Conservation (phyloP, 2,797 vertebrate species). For the Megalops cyprinoides region DNA sequence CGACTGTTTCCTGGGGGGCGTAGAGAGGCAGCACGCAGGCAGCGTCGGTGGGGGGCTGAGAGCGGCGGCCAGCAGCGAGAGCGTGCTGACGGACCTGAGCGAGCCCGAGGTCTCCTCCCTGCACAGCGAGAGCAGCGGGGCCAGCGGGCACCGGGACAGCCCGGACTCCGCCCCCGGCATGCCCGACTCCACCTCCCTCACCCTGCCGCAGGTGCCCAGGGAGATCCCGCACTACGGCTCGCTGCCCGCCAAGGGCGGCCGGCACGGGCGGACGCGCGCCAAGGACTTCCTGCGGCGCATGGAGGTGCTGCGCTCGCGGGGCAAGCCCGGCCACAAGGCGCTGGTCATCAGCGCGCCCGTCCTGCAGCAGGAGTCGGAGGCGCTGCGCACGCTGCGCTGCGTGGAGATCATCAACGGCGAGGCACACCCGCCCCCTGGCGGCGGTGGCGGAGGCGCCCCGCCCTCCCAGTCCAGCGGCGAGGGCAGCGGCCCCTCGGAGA, state of each 20-base stretch:
- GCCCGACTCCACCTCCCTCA: conserved; percentile 51
- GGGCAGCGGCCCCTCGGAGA: conserved; percentile 76
- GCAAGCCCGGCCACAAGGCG: conserved; percentile 72
- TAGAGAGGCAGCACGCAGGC: conserved; percentile 42
- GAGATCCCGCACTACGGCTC: conserved; percentile 68
- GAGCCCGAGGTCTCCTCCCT: conserved; percentile 93
- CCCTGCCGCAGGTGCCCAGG: conserved; percentile 50
- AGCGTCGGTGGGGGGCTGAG: conserved; percentile 70
- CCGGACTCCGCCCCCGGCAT: conserved; percentile 70
- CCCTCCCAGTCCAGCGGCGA: conserved; percentile 75
- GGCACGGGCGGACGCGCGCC: conserved; percentile 75
- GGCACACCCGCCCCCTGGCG: neutral
- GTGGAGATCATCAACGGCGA: conserved; percentile 82
- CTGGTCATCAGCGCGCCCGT: conserved; percentile 85
- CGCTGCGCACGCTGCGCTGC: conserved; percentile 79
- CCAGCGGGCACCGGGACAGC: conserved; percentile 55
- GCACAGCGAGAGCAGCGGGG: conserved; percentile 91
- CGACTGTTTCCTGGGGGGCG: conserved; percentile 58
- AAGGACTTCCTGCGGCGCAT: conserved; percentile 91
- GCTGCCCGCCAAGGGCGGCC: conserved; percentile 77
- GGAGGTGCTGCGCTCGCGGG: conserved; percentile 84
- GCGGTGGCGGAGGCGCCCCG: conserved; percentile 48
- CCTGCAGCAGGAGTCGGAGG: conserved; percentile 79
- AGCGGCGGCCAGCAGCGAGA: conserved; percentile 92
- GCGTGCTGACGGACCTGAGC: conserved; percentile 92